phyloP scores from a whole-genome alignment of 2,888 invertebrate genomes.

The Cabera pusaria region DNA sequence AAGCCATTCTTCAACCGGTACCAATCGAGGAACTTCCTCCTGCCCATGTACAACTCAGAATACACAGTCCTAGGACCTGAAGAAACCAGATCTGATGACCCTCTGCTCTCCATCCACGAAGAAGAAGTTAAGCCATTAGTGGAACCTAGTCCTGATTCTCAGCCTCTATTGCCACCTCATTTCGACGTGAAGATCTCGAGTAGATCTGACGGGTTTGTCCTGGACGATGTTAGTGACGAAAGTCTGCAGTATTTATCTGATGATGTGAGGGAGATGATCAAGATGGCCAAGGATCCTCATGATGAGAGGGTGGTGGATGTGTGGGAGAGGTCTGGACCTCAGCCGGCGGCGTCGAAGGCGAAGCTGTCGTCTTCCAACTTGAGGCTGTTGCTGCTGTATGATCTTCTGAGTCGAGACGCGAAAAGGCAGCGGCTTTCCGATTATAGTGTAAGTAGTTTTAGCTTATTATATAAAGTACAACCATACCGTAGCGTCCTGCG shows the following conservation, averaged over 20 bases:
- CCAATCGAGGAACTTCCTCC: constrained; percentile 54
- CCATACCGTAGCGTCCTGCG: no score
- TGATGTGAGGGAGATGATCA: constrained; percentile 68
- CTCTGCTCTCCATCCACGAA: constrained; percentile 57
- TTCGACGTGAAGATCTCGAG: constrained; percentile 55
- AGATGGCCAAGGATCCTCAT: constrained; percentile 61
- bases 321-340: constrained; percentile 58
- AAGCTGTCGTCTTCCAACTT: constrained; percentile 84
- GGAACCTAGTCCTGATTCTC: constrained; percentile 54
- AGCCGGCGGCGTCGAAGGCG: constrained; percentile 67
- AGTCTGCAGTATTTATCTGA: constrained; percentile 70
- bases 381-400: constrained; percentile 84
- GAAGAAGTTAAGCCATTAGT: constrained; percentile 66
- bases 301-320: constrained; percentile 66
- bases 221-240: constrained; percentile 62
- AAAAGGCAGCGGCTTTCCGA: constrained; percentile 85
- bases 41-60: constrained; percentile 60
- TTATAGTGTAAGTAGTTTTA: constrained; percentile 74
- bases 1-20: constrained; percentile 50
- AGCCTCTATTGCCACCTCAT: constrained; percentile 60
- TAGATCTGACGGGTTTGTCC: constrained; percentile 54
- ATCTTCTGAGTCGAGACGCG: constrained; percentile 86
- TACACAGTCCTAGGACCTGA: constrained; percentile 68
- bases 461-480: no score
- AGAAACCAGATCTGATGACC: constrained; percentile 53